phyloP scores from a whole-genome alignment of 2,113 vertebrate species.

The Phyllostomus discolor region DNA sequence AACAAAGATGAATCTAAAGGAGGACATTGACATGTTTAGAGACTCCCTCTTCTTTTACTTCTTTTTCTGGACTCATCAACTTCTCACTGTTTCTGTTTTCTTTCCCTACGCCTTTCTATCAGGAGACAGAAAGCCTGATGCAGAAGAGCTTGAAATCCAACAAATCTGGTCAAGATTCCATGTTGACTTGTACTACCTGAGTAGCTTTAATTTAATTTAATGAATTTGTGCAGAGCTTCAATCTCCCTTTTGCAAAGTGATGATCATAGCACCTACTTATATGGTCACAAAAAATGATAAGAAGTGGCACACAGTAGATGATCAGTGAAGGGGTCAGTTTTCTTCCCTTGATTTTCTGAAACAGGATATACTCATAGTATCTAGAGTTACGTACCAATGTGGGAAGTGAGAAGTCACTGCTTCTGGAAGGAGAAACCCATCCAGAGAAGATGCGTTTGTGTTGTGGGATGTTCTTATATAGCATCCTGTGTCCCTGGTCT shows the following conservation, averaged over 20 bases:
- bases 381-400: neutral
- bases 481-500: neutral
- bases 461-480: neutral
- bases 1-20: neutral
- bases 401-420: neutral
- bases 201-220: neutral
- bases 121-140: neutral
- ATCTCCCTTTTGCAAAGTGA: neutral
- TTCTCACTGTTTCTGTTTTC: neutral
- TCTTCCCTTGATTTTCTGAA: neutral
- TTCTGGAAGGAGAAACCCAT: neutral
- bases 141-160: neutral
- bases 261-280: neutral
- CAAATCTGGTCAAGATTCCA: neutral
- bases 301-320: neutral
- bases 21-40: neutral
- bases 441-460: neutral
- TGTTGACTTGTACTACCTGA: neutral
- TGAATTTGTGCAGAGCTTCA: neutral
- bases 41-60: neutral
- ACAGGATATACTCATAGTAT: neutral
- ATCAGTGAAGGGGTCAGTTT: neutral
- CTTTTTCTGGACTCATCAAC: neutral
- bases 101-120: neutral
- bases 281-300: neutral